Conservation (phyloP, 2,888 invertebrate species). For the Himalopsyche kuldschensis region DNA sequence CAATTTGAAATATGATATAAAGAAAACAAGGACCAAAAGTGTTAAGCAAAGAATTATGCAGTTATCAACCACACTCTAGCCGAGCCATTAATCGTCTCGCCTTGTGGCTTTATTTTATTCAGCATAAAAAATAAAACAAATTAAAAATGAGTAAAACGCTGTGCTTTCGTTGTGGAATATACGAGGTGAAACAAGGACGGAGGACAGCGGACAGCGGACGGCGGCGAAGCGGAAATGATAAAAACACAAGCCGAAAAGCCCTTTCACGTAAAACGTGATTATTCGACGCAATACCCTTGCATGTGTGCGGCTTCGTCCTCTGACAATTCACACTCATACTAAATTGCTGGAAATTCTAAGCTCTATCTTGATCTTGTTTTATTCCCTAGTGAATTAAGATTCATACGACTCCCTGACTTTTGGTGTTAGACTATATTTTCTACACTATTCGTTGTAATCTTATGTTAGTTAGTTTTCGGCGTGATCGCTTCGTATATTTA, state of each 20-base stretch:
- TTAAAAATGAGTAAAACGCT: background rate
- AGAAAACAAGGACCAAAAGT: background rate
- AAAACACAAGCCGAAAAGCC: slow-evolving; percentile 6
- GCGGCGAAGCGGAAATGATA: slow-evolving; percentile 4
- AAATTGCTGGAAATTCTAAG: background rate
- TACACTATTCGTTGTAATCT: too few species aligned
- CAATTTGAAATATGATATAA: too few species aligned
- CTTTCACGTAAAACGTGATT: background rate
- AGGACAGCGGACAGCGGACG: background rate
- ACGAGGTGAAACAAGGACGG: slow-evolving; percentile 2
- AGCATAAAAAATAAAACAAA: background rate
- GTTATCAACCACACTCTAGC: background rate
- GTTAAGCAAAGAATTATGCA: background rate
- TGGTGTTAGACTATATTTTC: background rate
- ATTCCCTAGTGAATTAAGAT: background rate
- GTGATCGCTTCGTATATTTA: too few species aligned
- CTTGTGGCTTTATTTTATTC: background rate
- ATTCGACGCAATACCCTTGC: background rate
- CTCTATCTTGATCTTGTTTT: background rate
- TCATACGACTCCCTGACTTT: background rate
- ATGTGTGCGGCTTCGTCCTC: background rate
- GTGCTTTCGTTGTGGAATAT: background rate
- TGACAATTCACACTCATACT: background rate
- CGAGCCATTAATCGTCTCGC: background rate
- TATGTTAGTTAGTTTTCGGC: too few species aligned